These are phyloP conservation scores for Nephrotoma appendiculata DNA, from an alignment of 2,888 invertebrate species.

Conservation along the genomic window DNA sequence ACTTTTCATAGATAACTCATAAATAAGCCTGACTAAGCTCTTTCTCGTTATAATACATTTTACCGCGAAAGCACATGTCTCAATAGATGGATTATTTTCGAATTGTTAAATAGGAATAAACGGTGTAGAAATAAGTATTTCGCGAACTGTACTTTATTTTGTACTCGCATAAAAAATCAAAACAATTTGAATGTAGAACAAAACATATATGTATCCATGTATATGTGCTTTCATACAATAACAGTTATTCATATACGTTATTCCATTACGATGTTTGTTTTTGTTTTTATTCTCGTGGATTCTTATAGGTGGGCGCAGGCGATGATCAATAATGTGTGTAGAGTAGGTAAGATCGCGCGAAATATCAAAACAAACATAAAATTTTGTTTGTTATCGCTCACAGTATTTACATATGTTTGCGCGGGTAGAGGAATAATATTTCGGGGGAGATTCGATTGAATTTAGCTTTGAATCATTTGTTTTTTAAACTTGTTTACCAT, in stretches of 20 bases:
- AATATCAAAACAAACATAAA: background rate
- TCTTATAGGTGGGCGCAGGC: background rate
- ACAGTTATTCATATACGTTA: background rate
- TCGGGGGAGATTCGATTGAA: background rate
- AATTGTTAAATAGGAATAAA: no score
- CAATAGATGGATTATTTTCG: no score
- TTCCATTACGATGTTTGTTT: background rate
- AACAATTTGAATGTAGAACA: background rate
- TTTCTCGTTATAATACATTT: no score
- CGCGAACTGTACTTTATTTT: background rate
- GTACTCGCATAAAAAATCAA: background rate
- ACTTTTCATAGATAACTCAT: no score
- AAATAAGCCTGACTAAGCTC: no score
- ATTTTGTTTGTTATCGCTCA: background rate
- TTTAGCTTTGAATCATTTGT: background rate
- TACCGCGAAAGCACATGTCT: no score
- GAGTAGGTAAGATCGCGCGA: background rate
- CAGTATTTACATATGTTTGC: background rate
- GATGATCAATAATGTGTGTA: background rate
- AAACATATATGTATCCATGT: background rate
- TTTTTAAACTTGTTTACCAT: background rate
- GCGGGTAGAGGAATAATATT: background rate
- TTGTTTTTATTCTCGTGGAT: background rate
- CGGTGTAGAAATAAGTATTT: background rate
- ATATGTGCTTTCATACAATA: background rate